Base-by-base conservation (phyloP, 2,888 invertebrate genomes). In the Xanthorhoe spadicearia region DNA sequence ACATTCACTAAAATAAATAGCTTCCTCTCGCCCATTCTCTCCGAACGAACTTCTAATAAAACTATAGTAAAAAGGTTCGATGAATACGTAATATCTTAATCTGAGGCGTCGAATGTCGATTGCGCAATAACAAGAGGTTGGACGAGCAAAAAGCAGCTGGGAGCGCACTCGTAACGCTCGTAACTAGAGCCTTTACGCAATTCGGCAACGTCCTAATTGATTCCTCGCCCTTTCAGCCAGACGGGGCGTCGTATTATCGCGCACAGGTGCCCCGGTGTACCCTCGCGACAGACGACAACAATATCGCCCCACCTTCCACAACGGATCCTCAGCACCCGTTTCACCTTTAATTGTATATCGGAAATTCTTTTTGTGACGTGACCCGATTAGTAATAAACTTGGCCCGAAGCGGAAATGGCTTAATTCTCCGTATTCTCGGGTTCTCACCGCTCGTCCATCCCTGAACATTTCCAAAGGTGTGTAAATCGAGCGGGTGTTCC, bases 161-260 rank as follows among this genome's bases (percentile, higher is more conserved):
- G 87, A 86, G 85, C 81, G 86, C 83, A 80, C 84, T 88, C 86
- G 87, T 85, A 85, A 84, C 82, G 90, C 87, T 90, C 90, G 92
- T 92, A 91, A 92, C 90, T 87, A 87, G 87, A 89, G 83, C 86
- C 85, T 88, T 92, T 92, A 90, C 90, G 87, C 88, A 91, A 89
- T 90, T 92, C 88, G 88, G 89, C 84, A 85, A 86, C 85, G 86
- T 84, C 89, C 92, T 93, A 92, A 93, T 93, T 93, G 92, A 93
- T 92, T 93, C 89, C 85, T 91, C 87, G 89, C 90, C 90, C 91
- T 90, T 89, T 83, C 84, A 88, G 75, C 86, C 91, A 90, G 92
- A 91, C 89, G 90, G 87, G 88, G 86, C 88, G 88, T 86, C 89
- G 89, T 89, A 89, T 92, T 91, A 90, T 87, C 87, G 91, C 85